Evolutionary conservation across 2,113 vertebrate genomes (phyloP), one percentile per base, ranked within the genome.

Genomic region (Isichthys henryi): DNA sequence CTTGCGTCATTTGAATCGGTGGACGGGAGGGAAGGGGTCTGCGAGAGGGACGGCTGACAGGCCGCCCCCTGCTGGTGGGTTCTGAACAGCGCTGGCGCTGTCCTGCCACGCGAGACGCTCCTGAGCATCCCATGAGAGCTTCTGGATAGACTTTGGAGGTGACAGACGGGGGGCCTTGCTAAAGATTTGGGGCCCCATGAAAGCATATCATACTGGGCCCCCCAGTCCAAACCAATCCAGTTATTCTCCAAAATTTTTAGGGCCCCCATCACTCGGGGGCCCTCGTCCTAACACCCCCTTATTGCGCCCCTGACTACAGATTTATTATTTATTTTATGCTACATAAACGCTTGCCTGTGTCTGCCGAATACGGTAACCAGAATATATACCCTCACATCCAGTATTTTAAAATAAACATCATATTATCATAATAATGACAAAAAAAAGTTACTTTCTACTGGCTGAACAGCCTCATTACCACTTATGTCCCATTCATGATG

Each of bases 21-120:
- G 5, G 46, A n/a, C 1, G 3, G 56, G 49, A 52, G 58, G 66
- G 46, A 80, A 23, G 70, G 31, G 83, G 66, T 86, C n/a, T 46
- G 45, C 19, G 48, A 58, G 23, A 15, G 9, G 31, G 53, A 49
- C 1, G 85, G 50, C 53, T 46, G 46, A 1, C 1, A 3, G 23
- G 3, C 43, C 19, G 89, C 89, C 89, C 87, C 86, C 89, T 90
- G 89, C 62, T 70, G 84, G n/a, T 7, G n/a, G 62, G n/a, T 39
- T 49, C 5, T 39, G 31, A 87, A 90, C 89, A 90, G 89, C 46
- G 9, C 48, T 6, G 11, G 11, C 89, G 46, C 89, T 90, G 89
- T 87, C 39, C 23, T 2, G 2, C 45, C 15, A 0, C 8, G 4
- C 1, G 8, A 27, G 35, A 21, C 31, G 9, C 21, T 58, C 10